These are phyloP conservation scores for Tetramorium bicarinatum DNA, from an alignment of 2,888 invertebrate species.

Conservation along the genomic window DNA sequence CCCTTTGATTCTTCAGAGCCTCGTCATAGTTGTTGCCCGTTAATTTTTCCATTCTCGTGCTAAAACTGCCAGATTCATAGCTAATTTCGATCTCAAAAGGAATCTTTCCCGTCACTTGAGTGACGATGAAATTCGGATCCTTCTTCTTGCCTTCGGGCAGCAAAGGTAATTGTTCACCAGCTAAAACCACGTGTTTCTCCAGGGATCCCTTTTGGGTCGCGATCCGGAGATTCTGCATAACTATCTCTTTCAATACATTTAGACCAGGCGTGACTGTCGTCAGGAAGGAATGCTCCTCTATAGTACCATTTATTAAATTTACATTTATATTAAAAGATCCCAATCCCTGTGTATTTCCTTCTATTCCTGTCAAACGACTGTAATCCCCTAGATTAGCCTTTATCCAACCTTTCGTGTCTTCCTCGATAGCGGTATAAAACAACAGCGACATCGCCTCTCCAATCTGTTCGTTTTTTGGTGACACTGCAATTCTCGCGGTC, in stretches of 20 bases:
- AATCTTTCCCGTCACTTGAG: slow-evolving; percentile 92
- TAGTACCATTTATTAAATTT: slow-evolving; percentile 87
- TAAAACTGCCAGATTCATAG: slow-evolving; percentile 92
- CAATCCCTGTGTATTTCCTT: slow-evolving; percentile 92
- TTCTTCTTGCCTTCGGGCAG: slow-evolving; percentile 84
- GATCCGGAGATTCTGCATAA: slow-evolving; percentile 90
- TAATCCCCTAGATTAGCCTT: slow-evolving; percentile 87
- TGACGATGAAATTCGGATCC: slow-evolving; percentile 92
- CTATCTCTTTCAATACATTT: slow-evolving; percentile 91
- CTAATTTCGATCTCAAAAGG: slow-evolving; percentile 95
- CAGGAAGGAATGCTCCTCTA: slow-evolving; percentile 91
- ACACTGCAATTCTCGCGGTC: slow-evolving; percentile 93
- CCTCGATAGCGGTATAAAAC: slow-evolving; percentile 95
- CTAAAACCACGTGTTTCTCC: slow-evolving; percentile 88
- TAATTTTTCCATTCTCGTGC: slow-evolving; percentile 87
- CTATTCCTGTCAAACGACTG: slow-evolving; percentile 88
- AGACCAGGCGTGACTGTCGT: slow-evolving; percentile 91
- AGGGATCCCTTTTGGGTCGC: slow-evolving; percentile 87
- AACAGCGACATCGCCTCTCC: slow-evolving; percentile 90
- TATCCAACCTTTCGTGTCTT: slow-evolving; percentile 89
- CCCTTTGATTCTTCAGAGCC: slow-evolving; percentile 89
- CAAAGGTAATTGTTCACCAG: slow-evolving; percentile 88
- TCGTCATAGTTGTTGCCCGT: slow-evolving; percentile 90
- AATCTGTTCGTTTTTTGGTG: slow-evolving; percentile 82
- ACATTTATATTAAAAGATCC: slow-evolving; percentile 91